A percentile compares a stretch with the other conserved stretches of the same genome.
phyloP scores from a whole-genome alignment of 2,797 vertebrate species.

The Coilia nasus region DNA sequence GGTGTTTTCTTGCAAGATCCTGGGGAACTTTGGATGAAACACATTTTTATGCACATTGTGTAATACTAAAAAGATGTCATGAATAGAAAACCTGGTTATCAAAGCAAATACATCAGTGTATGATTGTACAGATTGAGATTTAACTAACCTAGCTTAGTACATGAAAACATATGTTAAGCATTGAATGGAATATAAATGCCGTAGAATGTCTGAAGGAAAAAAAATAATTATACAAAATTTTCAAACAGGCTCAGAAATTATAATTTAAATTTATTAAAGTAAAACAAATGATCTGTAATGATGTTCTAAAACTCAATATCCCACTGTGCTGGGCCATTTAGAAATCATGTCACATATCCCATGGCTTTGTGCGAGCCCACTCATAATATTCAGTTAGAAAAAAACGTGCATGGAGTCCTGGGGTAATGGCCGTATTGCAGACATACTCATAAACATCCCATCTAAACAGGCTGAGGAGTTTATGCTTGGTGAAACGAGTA shows the following conservation, averaged over 20 bases:
- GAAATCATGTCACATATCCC: not conserved
- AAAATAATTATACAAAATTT: not conserved
- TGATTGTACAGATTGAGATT: not conserved
- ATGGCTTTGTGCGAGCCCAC: not conserved
- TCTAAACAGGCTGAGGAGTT: not conserved
- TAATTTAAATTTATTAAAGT: not conserved
- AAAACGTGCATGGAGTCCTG: conserved; percentile 25
- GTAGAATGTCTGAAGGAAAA: not conserved
- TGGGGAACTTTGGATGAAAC: no score
- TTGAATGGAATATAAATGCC: not conserved
- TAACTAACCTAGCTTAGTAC: not conserved
- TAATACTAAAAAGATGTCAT: not conserved
- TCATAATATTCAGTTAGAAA: not conserved
- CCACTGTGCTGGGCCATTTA: not conserved
- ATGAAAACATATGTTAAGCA: not conserved
- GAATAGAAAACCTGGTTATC: not conserved
- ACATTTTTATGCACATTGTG: not conserved
- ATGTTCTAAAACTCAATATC: not conserved
- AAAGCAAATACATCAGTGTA: not conserved
- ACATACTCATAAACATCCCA: conserved; percentile 27
- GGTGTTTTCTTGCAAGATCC: not conserved
- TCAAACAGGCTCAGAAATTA: not conserved
- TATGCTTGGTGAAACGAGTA: not conserved
- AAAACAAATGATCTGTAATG: not conserved
- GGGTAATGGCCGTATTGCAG: not conserved